Base-by-base conservation (phyloP, 2,113 vertebrate species). In the Neopipo cinnamomea region DNA sequence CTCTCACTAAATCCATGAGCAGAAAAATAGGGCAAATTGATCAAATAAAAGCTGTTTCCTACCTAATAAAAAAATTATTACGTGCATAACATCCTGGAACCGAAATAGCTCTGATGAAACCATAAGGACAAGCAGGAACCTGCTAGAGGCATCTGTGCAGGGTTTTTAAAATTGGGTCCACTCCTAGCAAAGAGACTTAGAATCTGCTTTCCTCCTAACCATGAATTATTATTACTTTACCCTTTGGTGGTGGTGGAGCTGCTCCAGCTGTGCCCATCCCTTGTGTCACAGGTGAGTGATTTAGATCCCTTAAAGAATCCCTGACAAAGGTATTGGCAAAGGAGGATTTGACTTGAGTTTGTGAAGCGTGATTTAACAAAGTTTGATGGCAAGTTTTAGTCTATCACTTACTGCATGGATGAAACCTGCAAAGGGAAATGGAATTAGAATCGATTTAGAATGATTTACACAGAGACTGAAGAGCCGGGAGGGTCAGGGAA, bases 41-140 rank as follows among this genome's bases (percentile, higher is more conserved):
- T 96, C 92, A 96, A 96, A 96, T 93, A 78, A 63, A 63, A 93
- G 90, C 90, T 88, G 79, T 83, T 94, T 90, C 88, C 90, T 91
- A 52, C 75, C 5, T 70, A 86, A 90, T 88, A 82, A 91, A 93
- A 84, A 91, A 84, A 88, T 41, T 17, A 90, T 72, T 39, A 78
- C 18, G 74, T 77, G 75, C 71, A 77, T 77, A 86, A 88, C 73
- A 75, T 81, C 73, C 80, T n/a, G 52, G 47, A 93, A 63, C 90
- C 90, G 90, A 94, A 95, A 94, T 88, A 95, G 81, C 75, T 90
- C 53, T 70, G 87, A 22, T 66, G 62, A 79, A 88, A 66, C 25
- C 6, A 8, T 39, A 55, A 74, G 93, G 88, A 70, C 72, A 71
- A 74, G 68, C 39, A 65, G 74, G 58, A 87, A 30, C 55, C 65